Conservation (phyloP, 2,888 invertebrate species). For the Erpobdella octoculata region DNA sequence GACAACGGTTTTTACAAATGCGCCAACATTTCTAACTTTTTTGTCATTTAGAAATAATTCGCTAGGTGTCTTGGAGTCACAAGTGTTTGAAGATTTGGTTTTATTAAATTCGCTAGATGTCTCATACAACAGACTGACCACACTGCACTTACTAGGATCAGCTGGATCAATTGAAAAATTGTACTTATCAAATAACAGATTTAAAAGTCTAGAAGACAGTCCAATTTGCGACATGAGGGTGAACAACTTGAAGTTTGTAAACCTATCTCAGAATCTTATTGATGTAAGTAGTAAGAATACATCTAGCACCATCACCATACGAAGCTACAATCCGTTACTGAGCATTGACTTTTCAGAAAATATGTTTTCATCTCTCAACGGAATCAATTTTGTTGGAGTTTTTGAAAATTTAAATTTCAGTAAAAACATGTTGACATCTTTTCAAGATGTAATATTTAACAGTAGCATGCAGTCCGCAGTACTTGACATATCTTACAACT, state of each 20-base stretch:
- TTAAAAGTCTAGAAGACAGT: not conserved
- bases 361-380: not conserved
- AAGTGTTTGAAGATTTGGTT: no score
- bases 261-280: no score
- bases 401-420: slow-evolving; percentile 3
- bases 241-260: not conserved
- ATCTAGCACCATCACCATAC: not conserved
- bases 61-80: no score
- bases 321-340: not conserved
- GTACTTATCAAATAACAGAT: not conserved
- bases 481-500: not conserved
- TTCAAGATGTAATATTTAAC: not conserved
- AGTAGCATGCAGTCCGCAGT: not conserved
- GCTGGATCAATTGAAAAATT: no score
- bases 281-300: no score
- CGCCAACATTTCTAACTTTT: no score
- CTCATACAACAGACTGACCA: no score
- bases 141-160: no score
- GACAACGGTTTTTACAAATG: no score
- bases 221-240: not conserved
- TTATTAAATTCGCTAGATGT: no score
- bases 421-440: not conserved
- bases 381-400: not conserved
- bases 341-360: not conserved
- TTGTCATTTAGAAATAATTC: no score